phyloP scores from a whole-genome alignment of 2,113 vertebrate genomes.

The Nycticebus coucang region DNA sequence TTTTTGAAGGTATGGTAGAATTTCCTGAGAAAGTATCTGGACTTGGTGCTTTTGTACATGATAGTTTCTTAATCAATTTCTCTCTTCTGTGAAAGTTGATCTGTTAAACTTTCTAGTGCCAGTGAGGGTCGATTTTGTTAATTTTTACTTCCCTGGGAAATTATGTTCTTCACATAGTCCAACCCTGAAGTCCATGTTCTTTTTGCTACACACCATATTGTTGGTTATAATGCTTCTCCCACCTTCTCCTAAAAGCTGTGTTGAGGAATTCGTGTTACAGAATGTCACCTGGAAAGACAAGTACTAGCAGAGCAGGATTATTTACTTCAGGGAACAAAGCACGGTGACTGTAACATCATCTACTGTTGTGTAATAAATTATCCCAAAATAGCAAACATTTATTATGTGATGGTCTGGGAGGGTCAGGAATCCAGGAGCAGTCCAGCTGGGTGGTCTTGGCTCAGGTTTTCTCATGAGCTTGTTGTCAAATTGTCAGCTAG shows the following conservation, averaged over 20 bases:
- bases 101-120: neutral
- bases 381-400: neutral
- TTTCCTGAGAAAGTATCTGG: neutral
- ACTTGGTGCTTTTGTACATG: neutral
- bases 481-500: neutral
- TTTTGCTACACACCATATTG: neutral
- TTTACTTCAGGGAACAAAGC: neutral
- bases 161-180: neutral
- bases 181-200: neutral
- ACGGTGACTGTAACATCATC: too few relatives aligned
- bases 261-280: neutral
- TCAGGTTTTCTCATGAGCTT: neutral
- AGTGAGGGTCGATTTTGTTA: neutral
- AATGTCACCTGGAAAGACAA: neutral
- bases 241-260: neutral
- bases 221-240: neutral
- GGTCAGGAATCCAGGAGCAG: neutral
- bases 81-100: neutral
- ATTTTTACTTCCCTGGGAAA: constrained; percentile 22
- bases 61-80: neutral
- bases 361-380: neutral
- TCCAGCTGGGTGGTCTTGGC: neutral
- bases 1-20: neutral
- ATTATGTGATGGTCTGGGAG: neutral
- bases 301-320: too few relatives aligned